A percentile compares a stretch with the other conserved stretches of the same genome.
Conservation (phyloP, 2,888 invertebrate genomes). For the Dynastes maya region DNA sequence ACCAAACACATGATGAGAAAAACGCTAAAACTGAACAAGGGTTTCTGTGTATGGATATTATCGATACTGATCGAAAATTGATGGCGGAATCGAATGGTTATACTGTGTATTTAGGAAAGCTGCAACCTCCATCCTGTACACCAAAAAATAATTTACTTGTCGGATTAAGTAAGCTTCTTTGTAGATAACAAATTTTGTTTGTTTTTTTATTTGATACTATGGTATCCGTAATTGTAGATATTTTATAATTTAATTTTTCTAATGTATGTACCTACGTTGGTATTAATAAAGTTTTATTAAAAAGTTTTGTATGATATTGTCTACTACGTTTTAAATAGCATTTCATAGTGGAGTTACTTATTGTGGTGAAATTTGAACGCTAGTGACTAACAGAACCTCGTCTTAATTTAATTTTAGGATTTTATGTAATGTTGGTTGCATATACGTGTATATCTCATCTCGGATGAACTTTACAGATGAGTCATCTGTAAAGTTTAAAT, state of each 20-base stretch:
- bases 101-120: conserved; percentile 81
- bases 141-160: conserved; percentile 93
- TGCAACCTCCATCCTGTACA: conserved; percentile 88
- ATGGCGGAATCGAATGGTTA: conserved; percentile 86
- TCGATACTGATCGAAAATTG: conserved; percentile 88
- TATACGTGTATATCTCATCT: too few species aligned
- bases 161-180: conserved; percentile 69
- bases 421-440: too few species aligned
- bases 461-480: too few species aligned
- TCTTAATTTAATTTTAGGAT: too few species aligned
- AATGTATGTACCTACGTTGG: background rate
- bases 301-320: too few species aligned
- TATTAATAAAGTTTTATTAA: background rate
- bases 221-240: background rate
- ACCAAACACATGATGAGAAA: conserved; percentile 88
- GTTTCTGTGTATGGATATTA: conserved; percentile 87
- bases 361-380: too few species aligned
- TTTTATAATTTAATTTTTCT: background rate
- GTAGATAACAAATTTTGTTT: background rate
- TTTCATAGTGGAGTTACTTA: too few species aligned
- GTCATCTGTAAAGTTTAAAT: too few species aligned
- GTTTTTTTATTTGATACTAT: background rate
- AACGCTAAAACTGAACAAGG: conserved; percentile 84
- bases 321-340: too few species aligned
- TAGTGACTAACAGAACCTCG: too few species aligned